These are phyloP conservation scores for Otolemur garnettii DNA, from an alignment of 2,113 vertebrate genomes.

Conservation along the genomic window DNA sequence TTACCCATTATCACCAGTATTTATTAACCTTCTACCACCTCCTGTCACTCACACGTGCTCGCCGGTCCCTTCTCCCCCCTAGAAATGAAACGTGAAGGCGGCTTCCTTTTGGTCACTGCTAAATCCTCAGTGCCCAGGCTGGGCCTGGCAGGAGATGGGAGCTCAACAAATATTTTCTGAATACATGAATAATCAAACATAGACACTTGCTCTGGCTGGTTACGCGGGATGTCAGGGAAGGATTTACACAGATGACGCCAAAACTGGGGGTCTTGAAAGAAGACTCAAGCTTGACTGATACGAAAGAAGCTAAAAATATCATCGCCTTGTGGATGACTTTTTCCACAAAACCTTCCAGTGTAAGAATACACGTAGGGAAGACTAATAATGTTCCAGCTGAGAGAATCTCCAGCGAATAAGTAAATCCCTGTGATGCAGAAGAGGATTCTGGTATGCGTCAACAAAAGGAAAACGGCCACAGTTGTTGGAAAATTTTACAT, in stretches of 20 bases:
- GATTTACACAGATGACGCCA: background rate
- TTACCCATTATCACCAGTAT: background rate
- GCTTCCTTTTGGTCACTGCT: background rate
- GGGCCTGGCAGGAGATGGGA: background rate
- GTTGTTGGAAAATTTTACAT: slow-evolving; percentile 1
- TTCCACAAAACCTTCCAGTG: background rate
- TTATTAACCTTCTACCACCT: background rate
- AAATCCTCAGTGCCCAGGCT: background rate
- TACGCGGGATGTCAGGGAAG: background rate
- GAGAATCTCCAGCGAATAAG: background rate
- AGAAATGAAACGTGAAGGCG: slow-evolving; percentile 21
- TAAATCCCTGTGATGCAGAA: background rate
- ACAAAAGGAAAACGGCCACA: background rate
- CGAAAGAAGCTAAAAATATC: slow-evolving; percentile 41
- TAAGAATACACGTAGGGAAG: background rate
- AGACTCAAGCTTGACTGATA: background rate
- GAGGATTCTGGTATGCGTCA: background rate
- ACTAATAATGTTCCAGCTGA: background rate
- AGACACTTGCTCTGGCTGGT: background rate
- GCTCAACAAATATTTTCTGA: background rate
- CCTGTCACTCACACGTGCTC: background rate
- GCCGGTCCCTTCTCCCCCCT: background rate
- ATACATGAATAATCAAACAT: background rate
- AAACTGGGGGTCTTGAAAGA: slow-evolving; percentile 41
- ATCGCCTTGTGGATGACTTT: background rate